A percentile compares a stretch with the other conserved stretches of the same genome.
These are phyloP conservation scores for Emys orbicularis DNA, from an alignment of 2,797 vertebrate species.

Conservation along the genomic window DNA sequence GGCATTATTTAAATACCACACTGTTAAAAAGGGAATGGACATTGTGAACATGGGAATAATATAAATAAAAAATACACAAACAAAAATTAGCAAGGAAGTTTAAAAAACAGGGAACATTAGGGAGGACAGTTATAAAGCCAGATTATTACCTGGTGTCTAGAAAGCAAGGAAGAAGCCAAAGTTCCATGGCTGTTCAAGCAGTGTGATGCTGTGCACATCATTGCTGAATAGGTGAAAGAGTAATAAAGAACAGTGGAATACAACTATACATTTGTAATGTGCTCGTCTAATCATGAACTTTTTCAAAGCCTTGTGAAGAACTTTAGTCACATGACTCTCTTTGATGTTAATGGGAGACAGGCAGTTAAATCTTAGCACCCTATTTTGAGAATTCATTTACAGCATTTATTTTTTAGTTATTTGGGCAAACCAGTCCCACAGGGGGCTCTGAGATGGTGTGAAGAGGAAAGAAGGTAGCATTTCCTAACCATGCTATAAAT, in stretches of 20 bases:
- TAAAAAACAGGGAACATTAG: not conserved
- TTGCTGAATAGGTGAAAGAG: conserved; percentile 22
- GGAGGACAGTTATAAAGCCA: not conserved
- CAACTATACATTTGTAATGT: conserved; percentile 1
- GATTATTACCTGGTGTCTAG: not conserved
- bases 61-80: not conserved
- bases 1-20: not conserved
- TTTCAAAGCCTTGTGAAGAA: conserved; percentile 40
- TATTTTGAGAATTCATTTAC: not conserved
- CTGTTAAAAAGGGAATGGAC: not conserved
- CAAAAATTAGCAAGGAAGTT: not conserved
- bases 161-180: too few species aligned
- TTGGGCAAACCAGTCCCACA: not conserved
- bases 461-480: not conserved
- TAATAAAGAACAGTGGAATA: not conserved
- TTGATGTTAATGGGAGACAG: conserved; percentile 39
- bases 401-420: not conserved
- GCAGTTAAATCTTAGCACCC: not conserved
- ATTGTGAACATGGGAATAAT: not conserved
- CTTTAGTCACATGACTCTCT: not conserved
- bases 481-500: not conserved
- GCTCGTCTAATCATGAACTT: conserved; percentile 19
- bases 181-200: not conserved
- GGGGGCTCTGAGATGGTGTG: not conserved
- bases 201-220: not conserved